These are phyloP conservation scores for Dendrocincla tyrannina DNA, from an alignment of 2,797 vertebrate genomes.

Conservation along the genomic window DNA sequence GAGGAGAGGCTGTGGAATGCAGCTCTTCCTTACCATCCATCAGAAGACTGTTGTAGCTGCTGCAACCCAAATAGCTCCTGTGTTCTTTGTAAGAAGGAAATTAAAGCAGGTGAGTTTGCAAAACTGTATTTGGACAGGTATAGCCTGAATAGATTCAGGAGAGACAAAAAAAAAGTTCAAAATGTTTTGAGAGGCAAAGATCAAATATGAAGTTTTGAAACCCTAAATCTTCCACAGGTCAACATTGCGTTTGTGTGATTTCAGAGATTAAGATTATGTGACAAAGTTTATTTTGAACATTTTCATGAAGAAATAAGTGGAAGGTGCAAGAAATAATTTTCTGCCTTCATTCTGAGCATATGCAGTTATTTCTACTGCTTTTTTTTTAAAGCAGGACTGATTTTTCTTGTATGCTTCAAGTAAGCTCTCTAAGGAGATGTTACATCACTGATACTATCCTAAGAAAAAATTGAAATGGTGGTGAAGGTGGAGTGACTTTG, in stretches of 20 bases:
- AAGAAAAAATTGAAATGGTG: not conserved
- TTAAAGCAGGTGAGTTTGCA: not conserved
- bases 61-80: not conserved
- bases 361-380: not conserved
- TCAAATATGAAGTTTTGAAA: not conserved
- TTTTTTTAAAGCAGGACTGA: not conserved
- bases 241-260: not conserved
- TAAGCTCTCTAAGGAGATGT: not conserved
- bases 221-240: not conserved
- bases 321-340: not conserved
- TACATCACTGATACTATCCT: not conserved
- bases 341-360: not conserved
- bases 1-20: rapidly evolving
- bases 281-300: not conserved
- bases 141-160: not conserved
- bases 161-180: not conserved
- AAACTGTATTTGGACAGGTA: not conserved
- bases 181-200: not conserved
- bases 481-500: not conserved
- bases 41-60: not conserved
- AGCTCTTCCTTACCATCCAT: not conserved
- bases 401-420: not conserved
- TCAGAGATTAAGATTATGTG: not conserved
- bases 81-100: not conserved
- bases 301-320: not conserved